Conservation (phyloP, 2,888 invertebrate genomes). For the Pachymerium ferrugineum region DNA sequence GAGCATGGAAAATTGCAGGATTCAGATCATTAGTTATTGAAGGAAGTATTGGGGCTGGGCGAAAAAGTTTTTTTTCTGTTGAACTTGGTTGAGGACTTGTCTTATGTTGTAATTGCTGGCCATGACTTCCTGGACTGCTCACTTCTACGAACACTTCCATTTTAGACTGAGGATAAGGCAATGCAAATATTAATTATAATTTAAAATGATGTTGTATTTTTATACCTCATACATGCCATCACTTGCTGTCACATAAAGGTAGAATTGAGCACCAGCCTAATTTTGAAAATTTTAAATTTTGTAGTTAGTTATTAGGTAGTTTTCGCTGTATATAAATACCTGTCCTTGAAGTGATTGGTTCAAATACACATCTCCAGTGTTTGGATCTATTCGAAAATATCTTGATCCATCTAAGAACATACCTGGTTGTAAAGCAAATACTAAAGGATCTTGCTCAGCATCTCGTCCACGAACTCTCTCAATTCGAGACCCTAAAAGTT, state of each 20-base stretch:
- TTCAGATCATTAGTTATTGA: neutral
- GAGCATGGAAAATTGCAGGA: neutral
- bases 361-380: slow-evolving; percentile 69
- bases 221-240: slow-evolving; percentile 55
- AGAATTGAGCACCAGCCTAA: slow-evolving; percentile 62
- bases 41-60: slow-evolving; percentile 36
- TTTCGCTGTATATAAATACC: slow-evolving; percentile 56
- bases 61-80: slow-evolving; percentile 41
- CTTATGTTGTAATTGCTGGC: neutral
- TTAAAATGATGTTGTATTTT: neutral
- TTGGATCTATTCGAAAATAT: slow-evolving; percentile 64
- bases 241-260: slow-evolving; percentile 62
- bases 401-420: slow-evolving; percentile 41
- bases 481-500: slow-evolving; percentile 39
- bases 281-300: too few species aligned
- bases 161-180: slow-evolving; percentile 29
- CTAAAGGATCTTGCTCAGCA: slow-evolving; percentile 39
- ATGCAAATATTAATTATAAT: neutral
- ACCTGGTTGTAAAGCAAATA: slow-evolving; percentile 39
- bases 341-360: slow-evolving; percentile 70
- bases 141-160: slow-evolving; percentile 34
- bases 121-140: neutral
- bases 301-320: too few species aligned
- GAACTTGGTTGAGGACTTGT: slow-evolving; percentile 33
- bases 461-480: slow-evolving; percentile 39